Conservation (phyloP, 1,140 invertebrate genomes). For the Nebria ingens region DNA sequence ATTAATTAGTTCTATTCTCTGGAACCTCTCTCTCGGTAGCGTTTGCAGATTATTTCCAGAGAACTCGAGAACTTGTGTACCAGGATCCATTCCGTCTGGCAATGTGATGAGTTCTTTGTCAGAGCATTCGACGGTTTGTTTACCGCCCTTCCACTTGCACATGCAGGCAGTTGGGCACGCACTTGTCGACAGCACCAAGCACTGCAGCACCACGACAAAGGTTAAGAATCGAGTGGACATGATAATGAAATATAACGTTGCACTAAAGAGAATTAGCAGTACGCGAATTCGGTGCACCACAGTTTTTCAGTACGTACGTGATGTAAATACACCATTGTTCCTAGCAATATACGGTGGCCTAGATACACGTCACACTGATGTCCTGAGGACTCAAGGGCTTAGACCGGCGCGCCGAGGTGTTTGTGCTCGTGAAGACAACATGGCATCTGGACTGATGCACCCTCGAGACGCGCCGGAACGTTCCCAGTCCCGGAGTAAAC, state of each 20-base stretch:
- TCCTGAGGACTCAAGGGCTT: neutral
- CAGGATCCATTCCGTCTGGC: conserved; percentile 73
- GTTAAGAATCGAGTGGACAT: neutral
- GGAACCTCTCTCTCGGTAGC: conserved; percentile 64
- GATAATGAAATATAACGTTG: no score
- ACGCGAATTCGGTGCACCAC: neutral
- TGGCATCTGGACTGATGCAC: neutral
- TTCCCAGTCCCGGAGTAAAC: neutral
- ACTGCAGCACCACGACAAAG: neutral
- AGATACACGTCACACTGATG: neutral
- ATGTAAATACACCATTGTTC: no score
- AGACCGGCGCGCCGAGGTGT: neutral
- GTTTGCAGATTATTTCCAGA: conserved; percentile 68
- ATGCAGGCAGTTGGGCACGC: conserved; percentile 65
- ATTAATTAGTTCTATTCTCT: conserved; percentile 67
- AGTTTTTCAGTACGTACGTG: no score
- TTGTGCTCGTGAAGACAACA: neutral
- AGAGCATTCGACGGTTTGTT: conserved; percentile 78
- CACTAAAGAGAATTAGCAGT: no score
- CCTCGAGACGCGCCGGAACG: neutral
- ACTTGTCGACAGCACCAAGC: conserved; percentile 21
- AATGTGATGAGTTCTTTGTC: conserved; percentile 61
- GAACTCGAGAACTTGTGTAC: conserved; percentile 80
- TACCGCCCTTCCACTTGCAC: conserved; percentile 88
- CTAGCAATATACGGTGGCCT: no score